Percentiles rank a stretch among this genome's conserved stretches.
Evolutionary conservation across 1,140 invertebrate genomes (phyloP).

Genomic region (Cephus cinctus): DNA sequence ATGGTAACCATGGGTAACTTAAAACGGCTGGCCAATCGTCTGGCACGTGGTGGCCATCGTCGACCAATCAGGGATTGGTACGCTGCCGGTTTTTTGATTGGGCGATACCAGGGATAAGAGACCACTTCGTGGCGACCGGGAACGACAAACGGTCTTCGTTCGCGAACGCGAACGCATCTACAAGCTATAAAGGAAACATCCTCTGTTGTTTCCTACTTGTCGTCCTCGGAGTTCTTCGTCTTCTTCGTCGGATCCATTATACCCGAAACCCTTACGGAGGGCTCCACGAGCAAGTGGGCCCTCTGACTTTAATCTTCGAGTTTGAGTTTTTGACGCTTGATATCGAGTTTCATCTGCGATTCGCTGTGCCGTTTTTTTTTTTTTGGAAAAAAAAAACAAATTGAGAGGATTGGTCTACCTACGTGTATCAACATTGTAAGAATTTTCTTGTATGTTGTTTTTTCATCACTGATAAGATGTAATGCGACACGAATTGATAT

Average conservation of each 20-base stretch:
- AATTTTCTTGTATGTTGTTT: too few relatives aligned
- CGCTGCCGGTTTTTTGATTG: constrained; percentile 53
- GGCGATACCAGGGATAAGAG: constrained; percentile 53
- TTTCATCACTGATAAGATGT: too few relatives aligned
- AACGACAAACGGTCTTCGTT: constrained; percentile 38
- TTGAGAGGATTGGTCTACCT: too few relatives aligned
- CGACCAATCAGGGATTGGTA: constrained; percentile 40
- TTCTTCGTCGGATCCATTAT: constrained; percentile 6
- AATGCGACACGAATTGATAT: too few relatives aligned
- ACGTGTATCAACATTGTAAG: too few relatives aligned
- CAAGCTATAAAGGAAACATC: constrained; percentile 40
- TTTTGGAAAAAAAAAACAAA: too few relatives aligned
- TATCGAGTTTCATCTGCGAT: too few relatives aligned
- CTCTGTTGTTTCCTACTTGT: too few relatives aligned
- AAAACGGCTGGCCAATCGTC: constrained; percentile 45
- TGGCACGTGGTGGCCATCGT: constrained; percentile 45
- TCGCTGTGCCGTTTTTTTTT: too few relatives aligned
- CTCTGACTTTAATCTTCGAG: too few relatives aligned
- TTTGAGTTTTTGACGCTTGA: too few relatives aligned
- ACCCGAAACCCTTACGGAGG: constrained; percentile 9
- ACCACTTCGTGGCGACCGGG: constrained; percentile 45
- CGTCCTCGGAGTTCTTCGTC: background rate
- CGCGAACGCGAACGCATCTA: constrained; percentile 29
- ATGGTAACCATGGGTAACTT: constrained; percentile 53
- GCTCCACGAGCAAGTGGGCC: too few relatives aligned